Conservation (phyloP, 2,113 vertebrate species). For the Oenanthe melanoleuca region DNA sequence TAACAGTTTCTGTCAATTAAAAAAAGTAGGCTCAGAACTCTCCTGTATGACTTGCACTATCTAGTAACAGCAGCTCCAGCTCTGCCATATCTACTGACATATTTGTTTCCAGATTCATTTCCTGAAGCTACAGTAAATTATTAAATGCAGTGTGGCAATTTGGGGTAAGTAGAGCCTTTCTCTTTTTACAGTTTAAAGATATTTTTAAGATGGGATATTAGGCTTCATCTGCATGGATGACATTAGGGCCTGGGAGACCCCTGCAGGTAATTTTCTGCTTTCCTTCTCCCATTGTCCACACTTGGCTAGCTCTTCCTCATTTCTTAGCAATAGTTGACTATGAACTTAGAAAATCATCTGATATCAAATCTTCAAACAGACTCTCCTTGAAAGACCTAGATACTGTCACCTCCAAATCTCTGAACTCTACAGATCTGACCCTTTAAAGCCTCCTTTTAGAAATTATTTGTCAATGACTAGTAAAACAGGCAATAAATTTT, state of each 20-base stretch:
- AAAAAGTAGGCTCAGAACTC: neutral
- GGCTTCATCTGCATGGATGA: neutral
- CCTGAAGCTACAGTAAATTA: neutral
- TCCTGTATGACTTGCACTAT: neutral
- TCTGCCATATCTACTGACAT: neutral
- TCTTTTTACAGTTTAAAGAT: neutral
- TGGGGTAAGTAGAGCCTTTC: neutral
- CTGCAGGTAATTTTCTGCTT: neutral
- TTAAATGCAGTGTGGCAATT: fast-evolving
- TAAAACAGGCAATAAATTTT: constrained; percentile 42
- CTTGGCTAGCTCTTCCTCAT: neutral
- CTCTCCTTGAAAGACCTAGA: neutral
- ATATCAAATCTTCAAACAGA: neutral
- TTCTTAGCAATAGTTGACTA: neutral
- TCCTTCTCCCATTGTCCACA: neutral
- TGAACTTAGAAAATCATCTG: neutral
- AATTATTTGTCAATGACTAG: constrained; percentile 7
- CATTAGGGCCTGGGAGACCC: neutral
- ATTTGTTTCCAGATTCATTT: neutral
- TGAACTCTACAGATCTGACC: neutral
- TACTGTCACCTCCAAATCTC: neutral
- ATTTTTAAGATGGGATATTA: neutral
- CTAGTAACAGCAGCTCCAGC: neutral
- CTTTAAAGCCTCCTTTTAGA: neutral
- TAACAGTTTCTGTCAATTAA: neutral